A percentile compares a stretch with the other conserved stretches of the same genome.
phyloP scores from a whole-genome alignment of 2,888 invertebrate species.

The Drosophila basisetae region DNA sequence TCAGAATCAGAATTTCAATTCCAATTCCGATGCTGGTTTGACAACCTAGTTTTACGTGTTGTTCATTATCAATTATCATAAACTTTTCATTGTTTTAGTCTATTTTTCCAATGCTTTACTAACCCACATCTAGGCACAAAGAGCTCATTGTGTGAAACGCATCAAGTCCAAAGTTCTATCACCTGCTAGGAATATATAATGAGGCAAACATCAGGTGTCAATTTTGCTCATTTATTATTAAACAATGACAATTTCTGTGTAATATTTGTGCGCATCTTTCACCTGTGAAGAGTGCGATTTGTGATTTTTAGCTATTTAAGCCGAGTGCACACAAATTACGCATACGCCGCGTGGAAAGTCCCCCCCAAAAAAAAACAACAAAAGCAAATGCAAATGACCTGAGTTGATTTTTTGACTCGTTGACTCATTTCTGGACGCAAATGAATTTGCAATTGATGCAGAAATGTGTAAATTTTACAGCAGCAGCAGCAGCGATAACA shows the following conservation, averaged over 20 bases:
- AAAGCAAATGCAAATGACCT: constrained; percentile 60
- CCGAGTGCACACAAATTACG: constrained; percentile 39
- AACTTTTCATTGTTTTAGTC: background rate
- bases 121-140: background rate
- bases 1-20: background rate
- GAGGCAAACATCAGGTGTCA: constrained; percentile 48
- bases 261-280: constrained; percentile 26
- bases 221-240: constrained; percentile 54
- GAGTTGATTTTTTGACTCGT: constrained; percentile 14
- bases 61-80: background rate
- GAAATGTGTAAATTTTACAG: constrained; percentile 76
- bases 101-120: background rate
- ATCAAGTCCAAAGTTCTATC: constrained; percentile 14
- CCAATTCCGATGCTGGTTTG: background rate
- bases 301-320: constrained; percentile 31
- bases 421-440: constrained; percentile 57
- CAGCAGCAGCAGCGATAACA: constrained; percentile 47
- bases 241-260: constrained; percentile 62
- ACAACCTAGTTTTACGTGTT: fast-evolving
- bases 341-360: constrained; percentile 61
- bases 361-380: constrained; percentile 18
- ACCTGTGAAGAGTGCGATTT: constrained; percentile 25
- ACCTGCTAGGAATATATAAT: constrained; percentile 4
- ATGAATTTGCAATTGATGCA: constrained; percentile 77
- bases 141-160: background rate